Evolutionary conservation across 2,113 vertebrate species (phyloP).

Genomic region (Campylomormyrus numenius): DNA sequence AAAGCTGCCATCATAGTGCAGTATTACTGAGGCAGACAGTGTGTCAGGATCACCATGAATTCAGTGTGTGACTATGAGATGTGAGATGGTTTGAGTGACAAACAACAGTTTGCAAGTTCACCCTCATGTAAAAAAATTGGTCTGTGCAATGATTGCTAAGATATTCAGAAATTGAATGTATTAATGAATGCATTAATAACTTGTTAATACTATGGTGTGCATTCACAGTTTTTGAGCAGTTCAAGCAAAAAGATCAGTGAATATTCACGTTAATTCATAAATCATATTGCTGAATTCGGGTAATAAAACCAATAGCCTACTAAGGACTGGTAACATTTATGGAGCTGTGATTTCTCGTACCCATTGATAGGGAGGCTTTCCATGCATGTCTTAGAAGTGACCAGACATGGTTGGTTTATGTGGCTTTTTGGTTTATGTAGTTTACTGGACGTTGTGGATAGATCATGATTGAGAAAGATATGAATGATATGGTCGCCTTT

Average conservation of each 20-base stretch:
- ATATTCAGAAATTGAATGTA: not conserved
- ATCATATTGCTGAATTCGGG: not conserved
- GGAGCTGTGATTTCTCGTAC: not conserved
- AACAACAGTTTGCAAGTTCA: not conserved
- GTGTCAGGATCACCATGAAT: not conserved
- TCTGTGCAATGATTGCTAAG: not conserved
- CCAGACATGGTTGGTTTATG: not conserved
- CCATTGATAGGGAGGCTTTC: not conserved
- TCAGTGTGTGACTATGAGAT: not conserved
- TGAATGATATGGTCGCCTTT: not conserved
- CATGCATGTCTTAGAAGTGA: not conserved
- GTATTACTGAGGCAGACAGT: not conserved
- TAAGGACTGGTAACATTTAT: not conserved
- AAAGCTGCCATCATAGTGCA: not conserved
- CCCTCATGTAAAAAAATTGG: not conserved
- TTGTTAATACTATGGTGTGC: not conserved
- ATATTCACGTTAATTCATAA: not conserved
- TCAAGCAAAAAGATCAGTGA: not conserved
- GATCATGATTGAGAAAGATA: not conserved
- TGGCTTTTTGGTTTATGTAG: not conserved
- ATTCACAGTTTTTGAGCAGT: not conserved
- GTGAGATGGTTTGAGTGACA: not conserved
- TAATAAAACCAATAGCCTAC: not conserved
- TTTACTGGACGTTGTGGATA: not conserved
- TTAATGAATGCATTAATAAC: not conserved